A percentile compares a stretch with the other conserved stretches of the same genome.
Evolutionary conservation across 1,140 invertebrate genomes (phyloP).

Genomic region (Ladona fulva): DNA sequence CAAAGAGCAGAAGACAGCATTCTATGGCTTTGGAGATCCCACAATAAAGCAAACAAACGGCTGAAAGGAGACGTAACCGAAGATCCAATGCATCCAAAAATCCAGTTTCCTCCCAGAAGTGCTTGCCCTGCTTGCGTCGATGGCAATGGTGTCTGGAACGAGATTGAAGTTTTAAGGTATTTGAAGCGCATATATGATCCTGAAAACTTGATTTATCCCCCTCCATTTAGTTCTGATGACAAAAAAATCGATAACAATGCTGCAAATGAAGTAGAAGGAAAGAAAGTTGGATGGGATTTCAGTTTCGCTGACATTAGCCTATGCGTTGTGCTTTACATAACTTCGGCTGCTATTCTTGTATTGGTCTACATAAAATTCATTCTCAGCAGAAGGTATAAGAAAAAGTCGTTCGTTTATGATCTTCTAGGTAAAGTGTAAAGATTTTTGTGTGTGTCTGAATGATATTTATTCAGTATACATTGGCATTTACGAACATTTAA

Average conservation of each 20-base stretch:
- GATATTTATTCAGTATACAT: not conserved
- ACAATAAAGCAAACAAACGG: slow-evolving; percentile 88
- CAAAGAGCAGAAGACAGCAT: slow-evolving; percentile 61
- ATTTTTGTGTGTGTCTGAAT: not conserved
- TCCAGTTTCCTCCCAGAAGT: slow-evolving; percentile 69
- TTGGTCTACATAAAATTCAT: slow-evolving; percentile 68
- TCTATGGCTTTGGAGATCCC: slow-evolving; percentile 90
- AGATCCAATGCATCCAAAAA: slow-evolving; percentile 83
- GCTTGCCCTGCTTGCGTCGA: slow-evolving; percentile 62
- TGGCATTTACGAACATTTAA: not conserved
- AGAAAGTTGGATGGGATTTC: slow-evolving; percentile 43
- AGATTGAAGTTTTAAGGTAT: slow-evolving; percentile 60
- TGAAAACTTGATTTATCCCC: slow-evolving; percentile 35
- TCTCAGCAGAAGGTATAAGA: slow-evolving; percentile 55
- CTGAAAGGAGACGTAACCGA: slow-evolving; percentile 77
- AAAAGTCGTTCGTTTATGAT: slow-evolving; percentile 38
- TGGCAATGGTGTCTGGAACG: slow-evolving; percentile 52
- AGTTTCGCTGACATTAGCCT: slow-evolving; percentile 62
- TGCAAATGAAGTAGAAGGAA: slow-evolving; percentile 29
- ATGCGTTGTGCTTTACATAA: slow-evolving; percentile 61
- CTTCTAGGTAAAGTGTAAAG: not conserved
- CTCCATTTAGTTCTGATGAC: slow-evolving; percentile 12
- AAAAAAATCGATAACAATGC: slow-evolving; percentile 27
- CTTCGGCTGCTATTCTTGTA: slow-evolving; percentile 57
- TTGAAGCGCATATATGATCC: slow-evolving; percentile 63